Evolutionary conservation across 2,888 invertebrate species (phyloP), one percentile per base, ranked within the genome.

Genomic region (Pseudoips prasinana): DNA sequence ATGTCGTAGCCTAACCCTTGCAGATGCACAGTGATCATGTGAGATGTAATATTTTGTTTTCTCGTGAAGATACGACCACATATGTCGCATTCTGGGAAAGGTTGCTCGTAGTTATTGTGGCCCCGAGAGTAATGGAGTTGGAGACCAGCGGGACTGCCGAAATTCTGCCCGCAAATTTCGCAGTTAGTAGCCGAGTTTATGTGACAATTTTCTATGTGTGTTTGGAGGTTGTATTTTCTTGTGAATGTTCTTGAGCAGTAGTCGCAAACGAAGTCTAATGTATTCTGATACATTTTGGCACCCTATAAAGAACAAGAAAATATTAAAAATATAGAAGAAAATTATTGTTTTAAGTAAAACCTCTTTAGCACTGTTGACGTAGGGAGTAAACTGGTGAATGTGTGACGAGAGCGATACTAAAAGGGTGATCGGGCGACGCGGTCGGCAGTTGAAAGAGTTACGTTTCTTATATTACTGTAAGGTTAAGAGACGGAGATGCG

Each of bases 201-300:
- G 29, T 86, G 86, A 22, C 69, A 78, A 39, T 81, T 84, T 23
- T 81, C 78, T 10, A 85, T 85, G 28, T 85, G 85, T 0, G 70
- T 77, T 27, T 69, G 75, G 0, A 86, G 44, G 25, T 86, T 85
- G 27, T 81, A 74, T 45, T 85, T 85, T 3, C 85, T 64, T 0
- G 80, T 80, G 23, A 85, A 86, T 0, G 69, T 54, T 0, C 82
- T 63, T 7, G 63, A 64, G 38, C 85, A 86, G 32, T 82, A 78
- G 33, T 84, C 82, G 8, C 84, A 84, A 0, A 76, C 66, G 10
- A 56, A 82, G 28, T 75, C 69, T 8, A 63, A 38, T 0, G 40
- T 33, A 10, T 46, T 61, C 10, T 47, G 44, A 33, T 54, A 67
- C 67, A 70, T 66, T 4, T 33, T 33, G 3, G 20, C 14, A 14